Evolutionary conservation across 2,797 vertebrate species (phyloP).

Genomic region (Hephaestus fuliginosus): DNA sequence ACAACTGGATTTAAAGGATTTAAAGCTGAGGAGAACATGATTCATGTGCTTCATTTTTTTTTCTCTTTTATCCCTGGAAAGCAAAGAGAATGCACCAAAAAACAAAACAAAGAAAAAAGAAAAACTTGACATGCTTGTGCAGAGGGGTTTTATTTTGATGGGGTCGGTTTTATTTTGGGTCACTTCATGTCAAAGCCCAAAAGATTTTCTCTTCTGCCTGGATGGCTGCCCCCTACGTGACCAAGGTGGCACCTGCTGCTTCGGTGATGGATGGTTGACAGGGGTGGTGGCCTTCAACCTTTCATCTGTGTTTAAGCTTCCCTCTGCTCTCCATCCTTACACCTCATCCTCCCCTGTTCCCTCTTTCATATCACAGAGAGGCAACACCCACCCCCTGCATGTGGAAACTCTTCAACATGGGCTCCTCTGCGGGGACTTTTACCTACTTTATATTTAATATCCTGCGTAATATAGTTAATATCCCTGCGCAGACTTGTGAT

Average conservation of each 20-base stretch:
- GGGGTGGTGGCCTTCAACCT: conserved; percentile 19
- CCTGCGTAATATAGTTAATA: background rate
- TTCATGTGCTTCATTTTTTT: conserved; percentile 14
- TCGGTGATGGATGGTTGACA: conserved; percentile 51
- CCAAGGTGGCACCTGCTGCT: conserved; percentile 53
- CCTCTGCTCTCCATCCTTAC: conserved; percentile 12
- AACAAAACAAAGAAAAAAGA: too few relatives aligned
- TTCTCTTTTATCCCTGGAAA: conserved; percentile 25
- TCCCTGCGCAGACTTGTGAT: background rate
- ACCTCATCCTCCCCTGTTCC: background rate
- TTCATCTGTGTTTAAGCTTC: conserved; percentile 23
- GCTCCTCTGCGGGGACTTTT: background rate
- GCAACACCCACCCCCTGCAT: background rate
- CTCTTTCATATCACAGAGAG: background rate
- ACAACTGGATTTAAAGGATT: conserved; percentile 52
- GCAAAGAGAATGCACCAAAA: background rate
- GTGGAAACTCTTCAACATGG: background rate
- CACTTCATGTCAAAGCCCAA: conserved; percentile 15
- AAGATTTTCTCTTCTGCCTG: conserved; percentile 29
- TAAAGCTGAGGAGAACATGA: conserved; percentile 19
- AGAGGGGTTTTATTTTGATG: conserved; percentile 17
- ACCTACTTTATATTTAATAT: background rate
- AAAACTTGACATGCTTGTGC: background rate
- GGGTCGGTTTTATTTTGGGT: conserved; percentile 24
- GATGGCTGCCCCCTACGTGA: conserved; percentile 27